These are phyloP conservation scores for Cerastoderma edule DNA, from an alignment of 2,888 invertebrate species.

Conservation along the genomic window DNA sequence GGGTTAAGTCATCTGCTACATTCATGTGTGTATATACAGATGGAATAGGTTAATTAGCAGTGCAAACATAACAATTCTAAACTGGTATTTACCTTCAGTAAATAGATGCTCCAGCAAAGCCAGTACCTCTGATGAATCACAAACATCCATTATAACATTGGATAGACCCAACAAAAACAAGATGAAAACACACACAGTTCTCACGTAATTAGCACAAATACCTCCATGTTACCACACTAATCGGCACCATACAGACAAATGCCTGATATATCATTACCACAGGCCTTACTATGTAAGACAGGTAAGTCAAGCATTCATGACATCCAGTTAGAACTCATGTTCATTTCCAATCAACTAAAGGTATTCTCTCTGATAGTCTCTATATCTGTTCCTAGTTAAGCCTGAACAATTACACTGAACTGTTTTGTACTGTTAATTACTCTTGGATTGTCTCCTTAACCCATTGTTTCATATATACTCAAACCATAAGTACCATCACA, in stretches of 20 bases:
- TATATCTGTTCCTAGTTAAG: background rate
- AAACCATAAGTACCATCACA: too few relatives aligned
- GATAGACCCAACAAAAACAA: constrained; percentile 8
- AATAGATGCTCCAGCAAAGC: constrained; percentile 47
- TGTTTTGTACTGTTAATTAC: too few relatives aligned
- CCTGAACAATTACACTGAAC: too few relatives aligned
- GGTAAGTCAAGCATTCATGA: constrained; percentile 14
- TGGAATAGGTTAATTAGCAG: background rate
- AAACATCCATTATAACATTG: constrained; percentile 35
- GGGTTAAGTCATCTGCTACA: background rate
- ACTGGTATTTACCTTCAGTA: constrained; percentile 42
- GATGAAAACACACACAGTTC: constrained; percentile 7
- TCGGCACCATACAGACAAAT: constrained; percentile 13
- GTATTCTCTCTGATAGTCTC: background rate
- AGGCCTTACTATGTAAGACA: background rate
- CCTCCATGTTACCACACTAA: constrained; percentile 27
- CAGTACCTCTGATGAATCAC: constrained; percentile 30
- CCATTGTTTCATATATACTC: too few relatives aligned
- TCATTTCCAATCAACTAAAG: background rate
- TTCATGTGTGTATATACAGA: background rate
- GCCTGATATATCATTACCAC: constrained; percentile 12
- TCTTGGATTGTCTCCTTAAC: too few relatives aligned
- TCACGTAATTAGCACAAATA: constrained; percentile 27
- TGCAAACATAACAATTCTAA: background rate
- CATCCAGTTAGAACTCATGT: constrained; percentile 8